Conservation (phyloP, 2,113 vertebrate genomes). For the Ptilonorhynchus violaceus region DNA sequence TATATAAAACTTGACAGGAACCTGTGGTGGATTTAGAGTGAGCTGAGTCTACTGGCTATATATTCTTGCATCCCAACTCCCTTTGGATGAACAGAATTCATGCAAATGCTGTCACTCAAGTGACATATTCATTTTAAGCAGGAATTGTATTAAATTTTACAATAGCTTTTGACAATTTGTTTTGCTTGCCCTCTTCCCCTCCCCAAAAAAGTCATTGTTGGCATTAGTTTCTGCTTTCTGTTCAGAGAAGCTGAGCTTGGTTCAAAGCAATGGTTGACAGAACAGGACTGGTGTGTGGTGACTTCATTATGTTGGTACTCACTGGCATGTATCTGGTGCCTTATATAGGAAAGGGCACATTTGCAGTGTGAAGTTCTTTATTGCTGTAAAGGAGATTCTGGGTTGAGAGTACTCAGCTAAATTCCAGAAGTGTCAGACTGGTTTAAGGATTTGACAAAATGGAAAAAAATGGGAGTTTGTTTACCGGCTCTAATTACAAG, state of each 20-base stretch:
- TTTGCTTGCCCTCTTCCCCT: neutral
- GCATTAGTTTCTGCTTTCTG: neutral
- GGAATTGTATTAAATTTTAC: neutral
- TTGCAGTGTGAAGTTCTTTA: neutral
- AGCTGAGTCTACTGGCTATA: neutral
- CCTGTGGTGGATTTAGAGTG: neutral
- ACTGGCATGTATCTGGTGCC: neutral
- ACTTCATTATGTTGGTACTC: neutral
- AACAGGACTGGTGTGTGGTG: neutral
- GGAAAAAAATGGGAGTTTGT: neutral
- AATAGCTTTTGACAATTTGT: slow-evolving; percentile 1
- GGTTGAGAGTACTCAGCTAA: neutral
- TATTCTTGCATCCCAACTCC: neutral
- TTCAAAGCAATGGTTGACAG: neutral
- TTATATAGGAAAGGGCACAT: neutral
- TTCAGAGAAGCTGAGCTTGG: neutral
- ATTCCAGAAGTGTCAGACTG: neutral
- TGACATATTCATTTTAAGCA: neutral
- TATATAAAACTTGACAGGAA: slow-evolving; percentile 1
- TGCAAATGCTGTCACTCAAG: neutral
- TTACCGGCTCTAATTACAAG: rapidly evolving
- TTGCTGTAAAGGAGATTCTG: neutral
- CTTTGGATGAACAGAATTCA: neutral
- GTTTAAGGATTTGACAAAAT: neutral
- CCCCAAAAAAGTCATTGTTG: neutral